These are phyloP conservation scores for Stictonetta naevosa DNA, from an alignment of 2,113 vertebrate species.

Conservation along the genomic window DNA sequence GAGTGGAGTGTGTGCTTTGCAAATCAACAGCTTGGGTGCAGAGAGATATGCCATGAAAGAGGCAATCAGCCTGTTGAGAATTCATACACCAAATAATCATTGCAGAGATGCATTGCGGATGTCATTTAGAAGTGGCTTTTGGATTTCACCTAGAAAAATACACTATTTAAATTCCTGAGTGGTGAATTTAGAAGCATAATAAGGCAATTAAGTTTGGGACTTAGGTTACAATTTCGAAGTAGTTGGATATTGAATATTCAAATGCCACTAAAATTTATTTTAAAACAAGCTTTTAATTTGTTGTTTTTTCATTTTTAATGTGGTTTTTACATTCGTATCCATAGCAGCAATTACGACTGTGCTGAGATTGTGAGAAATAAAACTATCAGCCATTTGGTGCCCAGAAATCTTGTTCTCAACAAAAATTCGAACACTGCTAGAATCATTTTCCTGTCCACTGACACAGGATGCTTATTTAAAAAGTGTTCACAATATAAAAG, in stretches of 20 bases:
- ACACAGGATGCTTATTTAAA: not conserved
- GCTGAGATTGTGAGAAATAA: not conserved
- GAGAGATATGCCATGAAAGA: not conserved
- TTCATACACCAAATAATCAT: not conserved
- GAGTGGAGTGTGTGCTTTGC: accelerated
- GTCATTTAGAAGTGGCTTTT: not conserved
- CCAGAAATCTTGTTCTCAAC: not conserved
- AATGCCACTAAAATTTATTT: not conserved
- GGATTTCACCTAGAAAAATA: not conserved
- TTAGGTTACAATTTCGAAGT: not conserved
- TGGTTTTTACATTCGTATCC: not conserved
- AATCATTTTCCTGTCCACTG: not conserved
- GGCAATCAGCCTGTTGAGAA: not conserved
- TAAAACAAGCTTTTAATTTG: not conserved
- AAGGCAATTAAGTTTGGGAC: not conserved
- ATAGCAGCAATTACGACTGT: not conserved
- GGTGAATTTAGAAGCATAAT: not conserved
- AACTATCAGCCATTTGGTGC: not conserved
- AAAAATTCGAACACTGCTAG: not conserved
- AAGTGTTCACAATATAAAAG: not conserved
- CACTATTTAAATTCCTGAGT: not conserved
- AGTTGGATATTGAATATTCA: not conserved
- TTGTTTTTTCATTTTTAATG: not conserved
- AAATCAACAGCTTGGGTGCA: not conserved
- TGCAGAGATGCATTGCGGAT: not conserved